These are phyloP conservation scores for Emmelina monodactyla DNA, from an alignment of 2,888 invertebrate genomes.

Conservation along the genomic window DNA sequence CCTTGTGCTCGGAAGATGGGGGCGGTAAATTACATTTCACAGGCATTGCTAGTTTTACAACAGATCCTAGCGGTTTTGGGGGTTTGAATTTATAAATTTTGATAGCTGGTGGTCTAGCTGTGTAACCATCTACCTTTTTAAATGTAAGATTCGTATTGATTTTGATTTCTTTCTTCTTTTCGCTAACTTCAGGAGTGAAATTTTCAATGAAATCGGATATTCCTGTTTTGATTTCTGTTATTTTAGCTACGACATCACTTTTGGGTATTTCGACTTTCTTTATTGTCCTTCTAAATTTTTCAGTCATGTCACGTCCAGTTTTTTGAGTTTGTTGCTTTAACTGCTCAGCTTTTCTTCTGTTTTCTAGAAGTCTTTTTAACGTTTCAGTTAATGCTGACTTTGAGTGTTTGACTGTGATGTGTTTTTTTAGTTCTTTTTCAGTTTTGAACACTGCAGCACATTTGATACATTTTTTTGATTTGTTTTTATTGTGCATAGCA, in stretches of 20 bases:
- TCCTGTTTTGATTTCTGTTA: conserved; percentile 22
- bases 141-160: conserved; percentile 20
- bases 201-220: conserved; percentile 46
- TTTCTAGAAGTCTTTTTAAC: conserved; percentile 34
- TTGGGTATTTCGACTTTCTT: conserved; percentile 23
- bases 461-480: conserved; percentile 36
- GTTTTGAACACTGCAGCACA: conserved; percentile 31
- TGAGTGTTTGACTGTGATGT: conserved; percentile 29
- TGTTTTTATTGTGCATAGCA: conserved; percentile 30
- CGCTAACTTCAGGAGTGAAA: conserved; percentile 34
- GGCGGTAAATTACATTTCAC: conserved; percentile 3
- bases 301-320: not conserved
- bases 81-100: conserved; percentile 30
- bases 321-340: not conserved
- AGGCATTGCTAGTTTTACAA: conserved; percentile 28
- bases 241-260: conserved; percentile 18
- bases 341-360: conserved; percentile 27
- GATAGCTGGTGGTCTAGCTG: conserved; percentile 21
- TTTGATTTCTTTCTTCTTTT: conserved; percentile 15
- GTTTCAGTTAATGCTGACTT: conserved; percentile 42
- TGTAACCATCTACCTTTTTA: conserved; percentile 15
- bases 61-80: conserved; percentile 4
- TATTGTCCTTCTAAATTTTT: conserved; percentile 29
- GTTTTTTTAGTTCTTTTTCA: conserved; percentile 25
- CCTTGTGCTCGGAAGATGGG: not conserved